Evolutionary conservation across 1,140 invertebrate species (phyloP).

Genomic region (Metopolophium dirhodum): DNA sequence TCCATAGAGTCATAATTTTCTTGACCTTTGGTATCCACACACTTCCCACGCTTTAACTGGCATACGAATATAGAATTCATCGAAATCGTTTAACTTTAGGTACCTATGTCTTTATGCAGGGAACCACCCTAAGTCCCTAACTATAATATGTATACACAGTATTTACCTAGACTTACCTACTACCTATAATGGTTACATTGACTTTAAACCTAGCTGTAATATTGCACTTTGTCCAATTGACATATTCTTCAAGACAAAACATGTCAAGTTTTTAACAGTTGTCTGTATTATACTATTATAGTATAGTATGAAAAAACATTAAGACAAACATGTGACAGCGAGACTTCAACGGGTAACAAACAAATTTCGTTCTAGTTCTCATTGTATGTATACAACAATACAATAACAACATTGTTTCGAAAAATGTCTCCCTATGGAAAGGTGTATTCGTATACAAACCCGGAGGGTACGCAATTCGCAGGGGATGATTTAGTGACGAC

Average conservation of each 20-base stretch:
- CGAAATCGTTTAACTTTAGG: neutral
- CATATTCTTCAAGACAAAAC: neutral
- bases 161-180: neutral
- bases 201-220: neutral
- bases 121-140: neutral
- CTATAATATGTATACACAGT: neutral
- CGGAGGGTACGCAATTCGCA: slow-evolving; percentile 35
- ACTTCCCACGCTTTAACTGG: slow-evolving; percentile 29
- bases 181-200: neutral
- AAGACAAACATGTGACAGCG: slow-evolving; percentile 50
- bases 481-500: slow-evolving; percentile 56
- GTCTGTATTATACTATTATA: neutral
- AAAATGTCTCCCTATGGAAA: slow-evolving; percentile 18
- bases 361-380: slow-evolving; percentile 51
- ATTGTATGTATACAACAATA: slow-evolving; percentile 12
- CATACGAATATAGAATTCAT: neutral
- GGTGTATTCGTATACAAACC: slow-evolving; percentile 16
- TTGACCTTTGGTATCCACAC: slow-evolving; percentile 36
- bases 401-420: slow-evolving; percentile 48
- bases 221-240: neutral
- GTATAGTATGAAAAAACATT: neutral
- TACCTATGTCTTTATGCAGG: too few relatives aligned
- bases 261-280: neutral
- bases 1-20: slow-evolving; percentile 43
- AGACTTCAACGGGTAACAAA: slow-evolving; percentile 44